These are phyloP conservation scores for Mionectes olivaceus DNA, from an alignment of 2,797 vertebrate genomes.

Conservation along the genomic window DNA sequence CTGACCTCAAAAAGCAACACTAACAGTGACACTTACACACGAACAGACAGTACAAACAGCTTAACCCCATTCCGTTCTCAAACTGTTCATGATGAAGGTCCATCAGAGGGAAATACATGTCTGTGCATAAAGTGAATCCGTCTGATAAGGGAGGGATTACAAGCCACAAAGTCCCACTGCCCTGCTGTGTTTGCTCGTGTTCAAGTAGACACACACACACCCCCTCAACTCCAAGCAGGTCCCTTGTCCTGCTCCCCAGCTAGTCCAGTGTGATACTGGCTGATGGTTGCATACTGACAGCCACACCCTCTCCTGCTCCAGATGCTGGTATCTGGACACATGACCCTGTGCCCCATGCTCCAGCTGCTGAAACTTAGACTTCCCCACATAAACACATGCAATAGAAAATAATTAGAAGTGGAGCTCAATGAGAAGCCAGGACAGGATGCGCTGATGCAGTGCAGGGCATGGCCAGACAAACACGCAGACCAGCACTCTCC, in stretches of 20 bases:
- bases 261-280: not conserved
- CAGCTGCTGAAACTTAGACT: not conserved
- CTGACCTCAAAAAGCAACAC: not conserved
- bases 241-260: not conserved
- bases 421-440: not conserved
- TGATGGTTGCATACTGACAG: not conserved
- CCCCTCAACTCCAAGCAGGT: not conserved
- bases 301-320: fast-evolving
- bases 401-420: not conserved
- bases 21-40: not conserved
- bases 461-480: not conserved
- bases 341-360: not conserved
- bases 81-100: fast-evolving
- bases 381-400: fast-evolving
- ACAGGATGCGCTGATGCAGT: not conserved
- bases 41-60: not conserved
- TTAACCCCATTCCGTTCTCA: not conserved
- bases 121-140: fast-evolving
- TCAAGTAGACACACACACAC: not conserved
- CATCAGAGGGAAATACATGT: not conserved
- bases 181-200: not conserved
- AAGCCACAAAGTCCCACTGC: fast-evolving
- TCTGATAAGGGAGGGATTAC: not conserved
- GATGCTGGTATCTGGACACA: fast-evolving
- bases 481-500: fast-evolving